Percentiles rank a stretch among this genome's conserved stretches.
Evolutionary conservation across 2,888 invertebrate genomes (phyloP).

Genomic region (Phyllotreta cruciferae): DNA sequence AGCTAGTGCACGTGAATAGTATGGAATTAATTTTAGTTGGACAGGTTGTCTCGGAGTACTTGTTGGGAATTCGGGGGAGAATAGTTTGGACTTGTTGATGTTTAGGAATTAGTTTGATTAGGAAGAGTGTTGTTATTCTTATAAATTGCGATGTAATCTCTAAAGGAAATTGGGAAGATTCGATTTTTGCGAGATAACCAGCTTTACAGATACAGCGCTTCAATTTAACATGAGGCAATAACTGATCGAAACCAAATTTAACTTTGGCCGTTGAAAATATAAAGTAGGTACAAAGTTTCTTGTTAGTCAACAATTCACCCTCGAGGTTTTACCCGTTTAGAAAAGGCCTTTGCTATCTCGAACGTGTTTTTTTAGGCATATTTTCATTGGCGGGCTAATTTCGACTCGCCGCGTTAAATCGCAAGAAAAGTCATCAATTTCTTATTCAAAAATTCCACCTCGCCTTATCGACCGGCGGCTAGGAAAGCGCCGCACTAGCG

Average conservation of each 20-base stretch:
- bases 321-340: conserved; percentile 2
- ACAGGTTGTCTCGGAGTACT: too few relatives aligned
- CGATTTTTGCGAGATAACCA: conserved; percentile 15
- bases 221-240: conserved; percentile 30
- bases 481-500: neutral
- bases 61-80: too few relatives aligned
- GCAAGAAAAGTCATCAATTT: neutral
- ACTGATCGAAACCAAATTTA: conserved; percentile 42
- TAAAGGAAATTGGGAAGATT: conserved; percentile 6
- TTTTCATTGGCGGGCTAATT: conserved; percentile 2
- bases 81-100: too few relatives aligned
- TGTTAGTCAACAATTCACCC: conserved; percentile 33
- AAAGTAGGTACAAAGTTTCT: conserved; percentile 38
- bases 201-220: conserved; percentile 21
- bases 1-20: too few relatives aligned
- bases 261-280: conserved; percentile 38
- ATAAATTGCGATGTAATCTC: conserved; percentile 20
- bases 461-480: neutral
- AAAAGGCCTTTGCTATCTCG: neutral
- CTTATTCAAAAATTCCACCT: neutral
- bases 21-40: too few relatives aligned
- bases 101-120: too few relatives aligned
- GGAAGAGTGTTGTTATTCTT: too few relatives aligned
- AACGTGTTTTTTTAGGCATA: neutral
- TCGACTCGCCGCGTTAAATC: too few relatives aligned